phyloP scores from a whole-genome alignment of 2,113 vertebrate genomes.

The Brevimyrus niger region DNA sequence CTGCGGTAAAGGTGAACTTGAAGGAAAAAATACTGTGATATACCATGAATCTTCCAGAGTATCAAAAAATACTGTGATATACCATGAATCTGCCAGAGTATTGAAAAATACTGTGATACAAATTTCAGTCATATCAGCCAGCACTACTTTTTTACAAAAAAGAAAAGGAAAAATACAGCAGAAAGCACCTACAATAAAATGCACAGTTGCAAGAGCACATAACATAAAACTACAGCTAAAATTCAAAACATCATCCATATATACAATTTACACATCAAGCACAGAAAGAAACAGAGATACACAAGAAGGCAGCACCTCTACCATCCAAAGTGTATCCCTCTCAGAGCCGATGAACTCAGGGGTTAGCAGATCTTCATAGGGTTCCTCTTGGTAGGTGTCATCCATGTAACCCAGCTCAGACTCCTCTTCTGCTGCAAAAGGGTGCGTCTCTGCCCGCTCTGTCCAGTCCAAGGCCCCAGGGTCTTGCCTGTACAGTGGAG shows the following conservation, averaged over 20 bases:
- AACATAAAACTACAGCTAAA: neutral
- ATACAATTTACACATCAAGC: neutral
- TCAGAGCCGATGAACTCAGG: slow-evolving; percentile 63
- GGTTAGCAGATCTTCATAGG: slow-evolving; percentile 66
- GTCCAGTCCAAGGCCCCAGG: slow-evolving; percentile 55
- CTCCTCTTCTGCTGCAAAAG: slow-evolving; percentile 62
- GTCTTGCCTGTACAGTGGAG: slow-evolving; percentile 56
- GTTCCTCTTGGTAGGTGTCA: slow-evolving; percentile 65
- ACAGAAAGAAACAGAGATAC: neutral
- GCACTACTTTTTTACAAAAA: neutral
- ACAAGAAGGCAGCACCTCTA: slow-evolving; percentile 51
- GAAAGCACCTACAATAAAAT: neutral
- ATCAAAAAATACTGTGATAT: neutral
- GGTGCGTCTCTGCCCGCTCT: slow-evolving; percentile 62
- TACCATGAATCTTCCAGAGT: neutral
- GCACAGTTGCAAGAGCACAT: neutral
- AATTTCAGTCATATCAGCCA: neutral
- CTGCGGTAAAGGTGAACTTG: neutral
- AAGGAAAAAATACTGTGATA: neutral
- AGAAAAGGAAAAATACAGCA: neutral
- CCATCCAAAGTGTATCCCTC: slow-evolving; percentile 63
- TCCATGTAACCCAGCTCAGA: slow-evolving; percentile 69
- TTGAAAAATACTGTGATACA: neutral
- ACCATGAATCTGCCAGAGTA: too few relatives aligned
- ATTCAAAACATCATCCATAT: neutral